A percentile compares a stretch with the other conserved stretches of the same genome.
Evolutionary conservation across 2,113 vertebrate species (phyloP).

Genomic region (Pogona vitticeps): DNA sequence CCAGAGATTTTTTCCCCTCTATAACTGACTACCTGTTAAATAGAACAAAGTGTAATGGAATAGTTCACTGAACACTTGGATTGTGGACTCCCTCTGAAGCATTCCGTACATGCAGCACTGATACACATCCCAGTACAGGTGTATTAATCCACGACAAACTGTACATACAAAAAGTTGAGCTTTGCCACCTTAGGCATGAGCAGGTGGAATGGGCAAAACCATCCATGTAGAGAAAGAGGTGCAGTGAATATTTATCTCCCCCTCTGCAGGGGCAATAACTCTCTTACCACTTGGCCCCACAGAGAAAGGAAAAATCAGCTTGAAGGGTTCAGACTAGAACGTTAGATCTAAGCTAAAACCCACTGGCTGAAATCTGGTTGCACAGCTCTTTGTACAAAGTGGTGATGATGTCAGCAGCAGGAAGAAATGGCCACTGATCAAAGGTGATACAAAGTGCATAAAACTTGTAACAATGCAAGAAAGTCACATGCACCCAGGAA

Average conservation of each 20-base stretch:
- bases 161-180: background rate
- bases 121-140: background rate
- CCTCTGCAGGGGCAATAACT: background rate
- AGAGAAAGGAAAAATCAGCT: no score
- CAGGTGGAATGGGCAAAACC: background rate
- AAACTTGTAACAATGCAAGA: no score
- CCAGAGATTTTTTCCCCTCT: fast-evolving
- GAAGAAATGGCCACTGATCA: no score
- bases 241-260: background rate
- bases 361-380: no score
- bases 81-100: background rate
- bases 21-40: background rate
- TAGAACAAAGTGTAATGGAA: background rate
- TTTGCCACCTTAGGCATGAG: background rate
- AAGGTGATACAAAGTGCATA: no score
- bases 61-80: background rate
- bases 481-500: no score
- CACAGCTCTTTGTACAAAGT: no score
- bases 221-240: background rate
- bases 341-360: no score
- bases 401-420: no score
- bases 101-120: background rate
- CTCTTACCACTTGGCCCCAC: background rate
- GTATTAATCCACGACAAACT: background rate
- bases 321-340: no score